Percentiles rank a stretch among this genome's conserved stretches.
phyloP scores from a whole-genome alignment of 2,888 invertebrate species.

The Caprella mutica region DNA sequence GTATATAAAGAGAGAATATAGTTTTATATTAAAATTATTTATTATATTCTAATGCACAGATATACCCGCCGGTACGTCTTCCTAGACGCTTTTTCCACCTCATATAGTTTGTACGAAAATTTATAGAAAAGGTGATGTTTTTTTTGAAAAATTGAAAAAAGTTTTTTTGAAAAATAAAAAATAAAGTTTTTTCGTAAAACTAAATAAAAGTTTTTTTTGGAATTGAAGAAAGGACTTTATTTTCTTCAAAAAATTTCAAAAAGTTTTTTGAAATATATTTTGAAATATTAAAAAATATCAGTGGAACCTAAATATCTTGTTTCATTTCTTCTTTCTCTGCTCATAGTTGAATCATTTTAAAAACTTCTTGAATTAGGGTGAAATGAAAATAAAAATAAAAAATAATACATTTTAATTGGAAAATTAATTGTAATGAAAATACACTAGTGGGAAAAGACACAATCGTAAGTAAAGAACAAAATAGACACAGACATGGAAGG shows the following conservation, averaged over 20 bases:
- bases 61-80: constrained; percentile 2
- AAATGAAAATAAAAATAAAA: background rate
- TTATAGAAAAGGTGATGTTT: too few species aligned
- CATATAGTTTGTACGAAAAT: too few species aligned
- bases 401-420: too few species aligned
- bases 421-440: background rate
- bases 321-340: background rate
- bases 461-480: background rate
- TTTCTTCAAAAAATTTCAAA: too few species aligned
- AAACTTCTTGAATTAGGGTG: background rate
- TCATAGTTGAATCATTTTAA: background rate
- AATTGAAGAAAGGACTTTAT: too few species aligned
- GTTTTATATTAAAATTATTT: constrained; percentile 15
- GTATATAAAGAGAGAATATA: constrained; percentile 18
- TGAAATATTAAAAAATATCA: background rate
- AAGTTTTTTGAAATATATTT: background rate
- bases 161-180: too few species aligned
- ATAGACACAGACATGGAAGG: too few species aligned
- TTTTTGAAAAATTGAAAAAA: too few species aligned
- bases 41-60: constrained; percentile 13
- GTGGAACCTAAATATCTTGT: background rate
- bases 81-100: too few species aligned
- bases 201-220: too few species aligned
- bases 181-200: too few species aligned
- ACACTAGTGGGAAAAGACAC: background rate